Evolutionary conservation across 2,888 invertebrate genomes (phyloP), one percentile per base, ranked within the genome.

Genomic region (Eupelmus urozonus): DNA sequence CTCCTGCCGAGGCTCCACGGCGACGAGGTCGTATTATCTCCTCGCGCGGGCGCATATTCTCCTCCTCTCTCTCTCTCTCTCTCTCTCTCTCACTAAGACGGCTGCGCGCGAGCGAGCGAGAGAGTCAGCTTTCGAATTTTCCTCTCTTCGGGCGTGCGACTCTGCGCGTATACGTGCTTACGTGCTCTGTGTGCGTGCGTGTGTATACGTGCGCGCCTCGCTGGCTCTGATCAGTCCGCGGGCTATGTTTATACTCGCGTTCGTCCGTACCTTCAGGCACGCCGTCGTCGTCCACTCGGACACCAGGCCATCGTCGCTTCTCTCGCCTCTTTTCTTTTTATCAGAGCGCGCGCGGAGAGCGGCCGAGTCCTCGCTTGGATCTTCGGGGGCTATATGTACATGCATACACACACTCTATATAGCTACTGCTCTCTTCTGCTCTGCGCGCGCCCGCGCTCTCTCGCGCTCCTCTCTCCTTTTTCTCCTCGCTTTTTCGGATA

Each of bases 61-160:
- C 62, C 27, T n/a, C 51, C 42, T 66, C 67, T 45, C 67, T 60
- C 20, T 53, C 59, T 49, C 76, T 51, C 57, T 29, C 29, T 71
- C n/a, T n/a, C n/a, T n/a, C n/a, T n/a, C n/a, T n/a, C n/a, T n/a
- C n/a, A n/a, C n/a, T n/a, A n/a, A n/a, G n/a, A n/a, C n/a, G n/a
- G 18, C 27, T 57, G 51, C 72, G 67, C 71, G 66, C 20, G 59
- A n/a, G 53, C 62, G 34, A 34, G 59, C 59, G 40, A 16, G 25
- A 18, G 27, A 2, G 25, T 59, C 67, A 65, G 70, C 71, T 76
- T 76, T 70, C 69, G 76, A 75, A 75, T 67, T 62, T 69, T 63
- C 40, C 20, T 53, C 53, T 11, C 60, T 60, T 29, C 23, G 27
- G 11, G 60, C 18, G n/a, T 51, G 25, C 34, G 9, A 45, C 49